Conservation (phyloP, 2,797 vertebrate species). For the Phylloscopus collybita region DNA sequence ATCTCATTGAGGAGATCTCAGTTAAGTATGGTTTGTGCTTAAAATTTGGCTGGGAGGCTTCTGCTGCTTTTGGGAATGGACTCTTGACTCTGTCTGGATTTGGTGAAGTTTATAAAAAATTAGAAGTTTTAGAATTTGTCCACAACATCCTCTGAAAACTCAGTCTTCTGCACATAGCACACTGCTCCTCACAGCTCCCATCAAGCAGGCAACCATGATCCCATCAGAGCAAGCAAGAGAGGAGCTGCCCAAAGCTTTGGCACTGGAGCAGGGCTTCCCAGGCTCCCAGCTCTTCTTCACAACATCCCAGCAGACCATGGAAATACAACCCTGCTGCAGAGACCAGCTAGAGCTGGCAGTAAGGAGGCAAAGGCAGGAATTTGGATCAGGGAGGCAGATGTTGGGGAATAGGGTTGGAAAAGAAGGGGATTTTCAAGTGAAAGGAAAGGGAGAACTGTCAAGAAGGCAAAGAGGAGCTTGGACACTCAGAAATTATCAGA, state of each 20-base stretch:
- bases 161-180: not conserved
- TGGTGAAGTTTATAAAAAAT: not conserved
- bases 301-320: not conserved
- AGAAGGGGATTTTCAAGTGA: not conserved
- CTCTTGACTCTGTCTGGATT: not conserved
- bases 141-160: not conserved
- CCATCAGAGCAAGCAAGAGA: not conserved
- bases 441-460: not conserved
- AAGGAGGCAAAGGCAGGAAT: not conserved
- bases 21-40: not conserved
- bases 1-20: not conserved
- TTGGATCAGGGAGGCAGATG: not conserved
- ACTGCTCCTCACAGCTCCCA: not conserved
- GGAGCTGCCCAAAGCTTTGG: not conserved
- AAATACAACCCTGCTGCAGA: not conserved
- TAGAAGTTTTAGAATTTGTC: not conserved
- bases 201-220: not conserved
- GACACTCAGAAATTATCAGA: not conserved
- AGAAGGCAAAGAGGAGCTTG: not conserved
- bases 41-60: not conserved
- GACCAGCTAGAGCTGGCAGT: not conserved
- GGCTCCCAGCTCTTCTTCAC: not conserved
- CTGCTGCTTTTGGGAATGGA: not conserved
- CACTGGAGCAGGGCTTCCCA: not conserved
- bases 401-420: not conserved